Conservation (phyloP, 2,113 vertebrate species). For the Ammodramus savannarum region DNA sequence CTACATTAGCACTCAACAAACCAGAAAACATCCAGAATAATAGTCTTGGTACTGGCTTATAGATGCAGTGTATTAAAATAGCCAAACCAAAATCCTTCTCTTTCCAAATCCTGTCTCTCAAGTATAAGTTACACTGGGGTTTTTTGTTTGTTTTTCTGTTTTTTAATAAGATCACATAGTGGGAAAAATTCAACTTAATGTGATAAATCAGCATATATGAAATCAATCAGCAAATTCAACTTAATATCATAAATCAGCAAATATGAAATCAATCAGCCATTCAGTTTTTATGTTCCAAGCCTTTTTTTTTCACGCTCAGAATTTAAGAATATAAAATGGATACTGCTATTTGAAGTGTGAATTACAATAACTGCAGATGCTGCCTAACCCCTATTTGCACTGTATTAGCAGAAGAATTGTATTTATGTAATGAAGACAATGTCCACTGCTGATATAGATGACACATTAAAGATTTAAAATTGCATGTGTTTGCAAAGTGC, state of each 20-base stretch:
- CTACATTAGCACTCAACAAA: constrained; percentile 49
- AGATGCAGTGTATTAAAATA: neutral
- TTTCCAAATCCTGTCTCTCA: neutral
- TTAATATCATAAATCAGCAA: neutral
- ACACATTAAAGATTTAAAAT: constrained; percentile 57
- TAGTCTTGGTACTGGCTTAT: constrained; percentile 24
- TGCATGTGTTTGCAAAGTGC: constrained; percentile 35
- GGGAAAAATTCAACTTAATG: neutral
- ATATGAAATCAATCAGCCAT: neutral
- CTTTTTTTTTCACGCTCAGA: neutral
- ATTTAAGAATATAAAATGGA: neutral
- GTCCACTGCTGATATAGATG: constrained; percentile 42
- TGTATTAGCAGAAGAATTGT: constrained; percentile 43
- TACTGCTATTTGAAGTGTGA: neutral
- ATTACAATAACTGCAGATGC: constrained; percentile 39
- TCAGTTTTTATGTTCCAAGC: neutral
- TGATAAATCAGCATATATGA: neutral
- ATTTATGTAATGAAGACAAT: constrained; percentile 55
- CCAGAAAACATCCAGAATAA: constrained; percentile 60
- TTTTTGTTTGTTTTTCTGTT: neutral
- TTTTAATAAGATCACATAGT: neutral
- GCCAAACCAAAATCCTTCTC: neutral
- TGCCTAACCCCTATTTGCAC: constrained; percentile 42
- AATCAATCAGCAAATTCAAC: neutral
- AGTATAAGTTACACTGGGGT: neutral